Evolutionary conservation across 2,888 invertebrate genomes (phyloP).

Genomic region (Dryocosmus kuriphilus): DNA sequence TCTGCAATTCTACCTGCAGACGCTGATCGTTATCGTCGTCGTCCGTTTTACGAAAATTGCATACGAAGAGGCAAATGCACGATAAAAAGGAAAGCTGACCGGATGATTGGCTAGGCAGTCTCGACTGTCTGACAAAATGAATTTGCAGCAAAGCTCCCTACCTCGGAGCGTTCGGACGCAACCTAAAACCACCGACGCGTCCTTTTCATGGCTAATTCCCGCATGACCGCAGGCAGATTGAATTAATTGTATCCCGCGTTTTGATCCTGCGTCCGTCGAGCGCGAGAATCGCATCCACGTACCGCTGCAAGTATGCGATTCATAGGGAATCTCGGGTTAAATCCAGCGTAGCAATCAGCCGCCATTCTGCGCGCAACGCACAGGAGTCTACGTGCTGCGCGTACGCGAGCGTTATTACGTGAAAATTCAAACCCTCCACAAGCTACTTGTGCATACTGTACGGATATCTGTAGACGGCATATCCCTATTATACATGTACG

Average conservation of each 20-base stretch:
- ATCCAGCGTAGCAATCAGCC: constrained; percentile 69
- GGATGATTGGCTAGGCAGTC: background rate
- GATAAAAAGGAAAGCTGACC: background rate
- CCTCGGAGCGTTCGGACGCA: background rate
- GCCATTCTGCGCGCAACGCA: constrained; percentile 66
- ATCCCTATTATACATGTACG: constrained; percentile 26
- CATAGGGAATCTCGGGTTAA: constrained; percentile 63
- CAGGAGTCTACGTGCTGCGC: constrained; percentile 60
- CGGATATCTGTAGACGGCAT: constrained; percentile 30
- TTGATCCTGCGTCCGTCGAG: constrained; percentile 29
- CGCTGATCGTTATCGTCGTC: background rate
- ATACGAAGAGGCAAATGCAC: background rate
- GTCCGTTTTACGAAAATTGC: background rate
- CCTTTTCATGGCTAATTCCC: constrained; percentile 63
- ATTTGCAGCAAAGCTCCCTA: background rate
- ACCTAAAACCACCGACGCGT: constrained; percentile 59
- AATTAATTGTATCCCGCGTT: constrained; percentile 62
- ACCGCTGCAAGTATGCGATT: constrained; percentile 51
- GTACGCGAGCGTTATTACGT: constrained; percentile 62
- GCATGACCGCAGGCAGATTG: constrained; percentile 57
- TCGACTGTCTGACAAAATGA: constrained; percentile 3
- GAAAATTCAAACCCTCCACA: constrained; percentile 56
- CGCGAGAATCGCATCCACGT: constrained; percentile 33
- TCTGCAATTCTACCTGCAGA: too few relatives aligned
- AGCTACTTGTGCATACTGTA: constrained; percentile 38